Base-by-base conservation (phyloP, 2,797 vertebrate genomes). In the Thripadectes ignobilis region DNA sequence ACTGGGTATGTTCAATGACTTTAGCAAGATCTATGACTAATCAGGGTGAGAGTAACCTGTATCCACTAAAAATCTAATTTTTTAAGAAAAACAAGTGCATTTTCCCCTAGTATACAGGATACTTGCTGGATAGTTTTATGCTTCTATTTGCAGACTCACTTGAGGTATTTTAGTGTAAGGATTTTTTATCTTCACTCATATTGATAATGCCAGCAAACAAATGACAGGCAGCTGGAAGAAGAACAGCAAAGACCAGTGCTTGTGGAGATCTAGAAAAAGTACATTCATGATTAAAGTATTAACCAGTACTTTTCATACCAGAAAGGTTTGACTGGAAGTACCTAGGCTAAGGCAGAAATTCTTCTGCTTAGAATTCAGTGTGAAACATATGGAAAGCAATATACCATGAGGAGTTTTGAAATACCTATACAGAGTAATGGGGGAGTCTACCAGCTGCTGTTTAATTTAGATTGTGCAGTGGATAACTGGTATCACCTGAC, bases 321-420 rank as follows among this genome's bases (percentile, higher is more conserved):
- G 36, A n/a, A 88, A 92, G 72, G 59, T 54, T 43, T 65, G 75
- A 92, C 63, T 89, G 43, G 43, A 76, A 85, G 48, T 32, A 63
- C 74, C 73, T 62, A 73, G 59, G 74, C 48, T 87, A 79, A 91
- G 59, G 54, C 62, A 95, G 89, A 65, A 27, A 58, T 58, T 91
- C 16, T 16, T 67, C 48, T 95, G 61, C 55, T 48, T 82, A 91
- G 75, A 94, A 91, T 83, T 94, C 88, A 92, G 65, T 2, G n/a
- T 92, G 75, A 92, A 94, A 55, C 63, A 95, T 55, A 85, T 39
- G 59, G 82, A 62, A 96, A 89, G 48, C 22, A 22, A 79, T 76
- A 85, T 21, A 87, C 26, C 39, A 88, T 75, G 30, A 75, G 41
- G 34, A 66, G 81, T 80, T 94, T 63, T 55, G 15, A 91, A 96